Evolutionary conservation across 2,113 vertebrate genomes (phyloP).

Genomic region (Scolopax mira): DNA sequence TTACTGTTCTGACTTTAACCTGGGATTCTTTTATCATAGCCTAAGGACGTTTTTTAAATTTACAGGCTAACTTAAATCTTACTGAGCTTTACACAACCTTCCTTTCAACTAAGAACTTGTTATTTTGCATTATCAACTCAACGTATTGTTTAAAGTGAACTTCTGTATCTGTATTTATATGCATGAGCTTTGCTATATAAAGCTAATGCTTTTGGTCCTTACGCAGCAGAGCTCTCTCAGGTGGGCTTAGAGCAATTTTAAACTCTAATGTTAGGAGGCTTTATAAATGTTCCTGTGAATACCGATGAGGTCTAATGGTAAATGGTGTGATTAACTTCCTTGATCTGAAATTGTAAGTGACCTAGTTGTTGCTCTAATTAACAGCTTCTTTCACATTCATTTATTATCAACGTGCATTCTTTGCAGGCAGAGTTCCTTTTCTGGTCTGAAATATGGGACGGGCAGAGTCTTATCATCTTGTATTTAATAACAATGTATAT

Average conservation of each 20-base stretch:
- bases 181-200: background rate
- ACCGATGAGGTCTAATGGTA: constrained; percentile 29
- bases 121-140: background rate
- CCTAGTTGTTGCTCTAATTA: constrained; percentile 50
- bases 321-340: constrained; percentile 38
- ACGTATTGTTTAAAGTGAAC: background rate
- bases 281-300: constrained; percentile 39
- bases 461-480: background rate
- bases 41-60: background rate
- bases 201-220: background rate
- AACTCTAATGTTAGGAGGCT: background rate
- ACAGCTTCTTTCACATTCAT: background rate
- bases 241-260: background rate
- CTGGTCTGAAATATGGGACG: background rate
- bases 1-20: background rate
- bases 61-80: background rate
- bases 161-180: background rate
- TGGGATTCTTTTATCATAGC: background rate
- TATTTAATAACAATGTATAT: background rate
- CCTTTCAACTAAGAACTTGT: background rate
- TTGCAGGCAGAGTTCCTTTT: background rate
- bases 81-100: background rate
- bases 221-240: background rate
- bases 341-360: constrained; percentile 41
- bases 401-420: constrained; percentile 16